Evolutionary conservation across 2,113 vertebrate species (phyloP).

Genomic region (Phoenicopterus ruber): DNA sequence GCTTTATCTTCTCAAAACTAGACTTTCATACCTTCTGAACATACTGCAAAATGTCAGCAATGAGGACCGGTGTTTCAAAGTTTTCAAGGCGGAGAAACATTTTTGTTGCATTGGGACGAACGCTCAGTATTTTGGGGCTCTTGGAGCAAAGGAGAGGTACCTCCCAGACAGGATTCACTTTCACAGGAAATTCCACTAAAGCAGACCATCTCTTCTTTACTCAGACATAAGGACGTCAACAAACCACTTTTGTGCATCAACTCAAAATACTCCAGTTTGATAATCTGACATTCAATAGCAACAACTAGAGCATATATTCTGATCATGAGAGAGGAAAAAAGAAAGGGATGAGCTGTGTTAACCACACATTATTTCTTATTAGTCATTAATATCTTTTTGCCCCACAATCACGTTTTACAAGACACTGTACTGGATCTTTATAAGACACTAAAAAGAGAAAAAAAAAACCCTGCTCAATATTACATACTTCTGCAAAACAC

Average conservation of each 20-base stretch:
- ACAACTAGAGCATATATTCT: constrained; percentile 10
- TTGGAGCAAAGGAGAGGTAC: neutral
- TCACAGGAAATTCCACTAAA: neutral
- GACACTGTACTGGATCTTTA: constrained; percentile 12
- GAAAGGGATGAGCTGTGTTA: neutral
- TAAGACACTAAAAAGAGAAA: constrained; percentile 1
- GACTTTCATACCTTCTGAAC: neutral
- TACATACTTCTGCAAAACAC: constrained; percentile 29
- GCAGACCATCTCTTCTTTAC: neutral
- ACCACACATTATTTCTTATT: constrained; percentile 35
- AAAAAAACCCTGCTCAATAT: neutral
- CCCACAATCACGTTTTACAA: constrained; percentile 5
- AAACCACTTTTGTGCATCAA: neutral
- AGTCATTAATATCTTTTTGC: constrained; percentile 24
- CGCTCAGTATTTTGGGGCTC: neutral
- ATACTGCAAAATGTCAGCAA: neutral
- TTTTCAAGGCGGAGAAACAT: neutral
- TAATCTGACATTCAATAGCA: neutral
- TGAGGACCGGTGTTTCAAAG: rapidly evolving
- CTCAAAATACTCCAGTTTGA: neutral
- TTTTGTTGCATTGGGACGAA: neutral
- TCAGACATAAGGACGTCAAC: neutral
- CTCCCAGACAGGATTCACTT: neutral
- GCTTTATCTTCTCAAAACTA: neutral
- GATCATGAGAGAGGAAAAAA: neutral